phyloP scores from a whole-genome alignment of 2,888 invertebrate genomes.

The Flabesymbios commensalis region DNA sequence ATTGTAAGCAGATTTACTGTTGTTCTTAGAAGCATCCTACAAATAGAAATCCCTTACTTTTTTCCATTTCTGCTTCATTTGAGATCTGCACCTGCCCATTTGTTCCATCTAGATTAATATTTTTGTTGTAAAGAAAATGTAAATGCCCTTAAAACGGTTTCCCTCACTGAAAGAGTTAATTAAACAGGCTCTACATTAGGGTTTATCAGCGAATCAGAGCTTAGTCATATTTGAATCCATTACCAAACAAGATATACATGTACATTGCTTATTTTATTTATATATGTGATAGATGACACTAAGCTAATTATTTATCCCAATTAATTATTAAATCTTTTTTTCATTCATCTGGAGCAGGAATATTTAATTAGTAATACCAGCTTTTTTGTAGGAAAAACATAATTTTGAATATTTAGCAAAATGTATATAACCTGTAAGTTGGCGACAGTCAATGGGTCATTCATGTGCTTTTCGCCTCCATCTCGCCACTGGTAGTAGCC shows the following conservation, averaged over 20 bases:
- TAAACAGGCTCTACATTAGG: not conserved
- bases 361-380: too few species aligned
- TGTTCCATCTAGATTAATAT: not conserved
- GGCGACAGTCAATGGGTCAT: constrained; percentile 86
- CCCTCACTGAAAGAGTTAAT: not conserved
- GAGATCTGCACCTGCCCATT: too few species aligned
- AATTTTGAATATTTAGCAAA: too few species aligned
- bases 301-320: too few species aligned
- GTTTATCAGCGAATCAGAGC: not conserved
- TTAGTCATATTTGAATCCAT: too few species aligned
- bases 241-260: too few species aligned
- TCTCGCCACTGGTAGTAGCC: constrained; percentile 96
- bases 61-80: not conserved
- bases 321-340: too few species aligned
- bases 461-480: constrained; percentile 95
- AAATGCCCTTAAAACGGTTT: constrained; percentile 6
- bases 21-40: constrained; percentile 83
- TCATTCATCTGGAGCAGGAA: too few species aligned
- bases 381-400: too few species aligned
- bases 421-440: constrained; percentile 78
- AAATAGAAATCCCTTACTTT: constrained; percentile 7
- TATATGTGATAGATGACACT: too few species aligned
- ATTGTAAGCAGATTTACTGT: constrained; percentile 82
- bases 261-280: too few species aligned
- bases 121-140: constrained; percentile 1